Percentiles rank a stretch among this genome's conserved stretches.
These are phyloP conservation scores for Ectemnius continuus DNA, from an alignment of 2,888 invertebrate species.

Conservation along the genomic window DNA sequence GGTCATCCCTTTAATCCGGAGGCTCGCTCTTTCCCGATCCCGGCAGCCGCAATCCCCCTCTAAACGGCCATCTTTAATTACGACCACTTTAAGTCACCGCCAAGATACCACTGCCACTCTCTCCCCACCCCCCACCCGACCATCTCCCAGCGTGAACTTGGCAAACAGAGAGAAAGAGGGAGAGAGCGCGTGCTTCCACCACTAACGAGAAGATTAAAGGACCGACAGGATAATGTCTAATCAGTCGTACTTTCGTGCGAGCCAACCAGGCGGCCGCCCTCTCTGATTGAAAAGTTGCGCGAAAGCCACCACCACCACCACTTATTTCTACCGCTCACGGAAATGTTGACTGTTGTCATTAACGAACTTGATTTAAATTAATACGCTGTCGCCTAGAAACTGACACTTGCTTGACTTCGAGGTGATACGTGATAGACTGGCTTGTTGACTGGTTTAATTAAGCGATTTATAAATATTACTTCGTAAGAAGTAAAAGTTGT, in stretches of 20 bases:
- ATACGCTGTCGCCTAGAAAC: not conserved
- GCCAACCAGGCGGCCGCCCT: slow-evolving; percentile 5
- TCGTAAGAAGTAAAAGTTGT: too few species aligned
- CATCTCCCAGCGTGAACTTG: slow-evolving; percentile 20
- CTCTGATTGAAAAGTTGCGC: slow-evolving; percentile 6
- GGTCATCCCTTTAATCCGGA: slow-evolving; percentile 41
- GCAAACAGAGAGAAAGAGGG: slow-evolving; percentile 25
- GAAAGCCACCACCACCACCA: not conserved
- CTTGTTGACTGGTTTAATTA: too few species aligned
- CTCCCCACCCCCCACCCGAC: slow-evolving; percentile 23
- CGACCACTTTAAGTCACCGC: slow-evolving; percentile 65
- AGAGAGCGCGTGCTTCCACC: slow-evolving; percentile 23
- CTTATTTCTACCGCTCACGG: not conserved
- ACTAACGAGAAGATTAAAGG: slow-evolving; percentile 51
- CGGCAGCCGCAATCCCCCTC: slow-evolving; percentile 15
- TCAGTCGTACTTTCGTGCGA: slow-evolving; percentile 31
- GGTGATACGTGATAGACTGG: not conserved
- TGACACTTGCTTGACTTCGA: not conserved
- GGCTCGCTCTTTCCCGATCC: slow-evolving; percentile 30
- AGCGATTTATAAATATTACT: too few species aligned
- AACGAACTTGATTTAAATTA: not conserved
- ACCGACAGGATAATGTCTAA: slow-evolving; percentile 39
- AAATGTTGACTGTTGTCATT: not conserved
- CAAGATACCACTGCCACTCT: slow-evolving; percentile 28
- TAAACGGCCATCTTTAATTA: slow-evolving; percentile 69